These are phyloP conservation scores for Bombus soroeensis DNA, from an alignment of 1,140 invertebrate genomes.

Conservation along the genomic window DNA sequence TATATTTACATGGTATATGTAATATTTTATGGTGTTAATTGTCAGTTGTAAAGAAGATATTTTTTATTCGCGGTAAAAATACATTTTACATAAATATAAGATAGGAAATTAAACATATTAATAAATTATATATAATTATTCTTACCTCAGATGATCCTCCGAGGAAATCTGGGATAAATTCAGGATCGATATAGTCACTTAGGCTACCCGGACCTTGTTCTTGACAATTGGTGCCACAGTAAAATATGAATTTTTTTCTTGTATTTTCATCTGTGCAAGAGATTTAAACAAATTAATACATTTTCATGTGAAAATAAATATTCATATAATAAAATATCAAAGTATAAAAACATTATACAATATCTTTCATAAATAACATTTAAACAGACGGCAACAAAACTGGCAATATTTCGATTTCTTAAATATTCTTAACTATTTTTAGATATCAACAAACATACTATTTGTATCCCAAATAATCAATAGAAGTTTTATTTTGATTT, in stretches of 20 bases:
- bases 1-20: not conserved
- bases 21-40: not conserved
- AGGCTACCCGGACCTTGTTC: conserved; percentile 89
- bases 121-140: conserved; percentile 23
- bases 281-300: conserved; percentile 58
- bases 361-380: too few species aligned
- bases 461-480: too few species aligned
- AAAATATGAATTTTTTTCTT: conserved; percentile 96
- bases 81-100: not conserved
- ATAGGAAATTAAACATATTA: not conserved
- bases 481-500: too few species aligned
- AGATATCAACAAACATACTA: too few species aligned
- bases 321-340: not conserved
- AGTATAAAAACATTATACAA: too few species aligned
- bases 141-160: conserved; percentile 93
- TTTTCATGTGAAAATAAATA: not conserved
- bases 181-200: conserved; percentile 92
- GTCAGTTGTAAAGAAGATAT: not conserved
- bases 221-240: conserved; percentile 94
- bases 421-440: too few species aligned
- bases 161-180: conserved; percentile 95
- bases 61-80: conserved; percentile 10
- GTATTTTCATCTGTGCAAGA: conserved; percentile 93
- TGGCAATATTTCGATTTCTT: too few species aligned
- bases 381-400: too few species aligned